Evolutionary conservation across 2,797 vertebrate species (phyloP).

Genomic region (Etheostoma nigrum): DNA sequence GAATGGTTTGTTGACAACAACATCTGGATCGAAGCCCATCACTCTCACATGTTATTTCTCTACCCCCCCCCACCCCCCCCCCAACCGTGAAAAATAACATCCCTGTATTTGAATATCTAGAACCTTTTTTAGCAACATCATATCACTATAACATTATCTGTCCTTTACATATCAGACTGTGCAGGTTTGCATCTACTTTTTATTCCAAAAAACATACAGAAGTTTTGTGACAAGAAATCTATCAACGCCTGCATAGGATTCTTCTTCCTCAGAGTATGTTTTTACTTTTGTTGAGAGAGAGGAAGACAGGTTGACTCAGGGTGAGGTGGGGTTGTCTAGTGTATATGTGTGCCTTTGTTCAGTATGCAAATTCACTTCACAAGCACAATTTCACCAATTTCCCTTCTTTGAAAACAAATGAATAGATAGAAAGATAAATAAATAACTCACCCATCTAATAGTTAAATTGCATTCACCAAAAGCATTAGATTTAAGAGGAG

Average conservation of each 20-base stretch:
- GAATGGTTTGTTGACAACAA: too few relatives aligned
- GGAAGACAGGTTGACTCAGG: slow-evolving; percentile 42
- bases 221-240: slow-evolving; percentile 4
- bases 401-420: slow-evolving; percentile 68
- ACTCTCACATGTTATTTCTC: too few relatives aligned
- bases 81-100: neutral
- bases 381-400: slow-evolving; percentile 51
- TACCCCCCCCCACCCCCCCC: too few relatives aligned
- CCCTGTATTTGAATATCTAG: neutral
- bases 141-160: neutral
- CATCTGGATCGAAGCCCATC: too few relatives aligned
- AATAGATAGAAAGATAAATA: slow-evolving; percentile 76
- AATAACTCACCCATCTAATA: slow-evolving; percentile 76
- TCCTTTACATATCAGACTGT: neutral
- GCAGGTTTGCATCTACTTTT: neutral
- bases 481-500: slow-evolving; percentile 76
- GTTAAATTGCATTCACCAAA: slow-evolving; percentile 72
- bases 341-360: slow-evolving; percentile 57
- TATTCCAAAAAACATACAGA: neutral
- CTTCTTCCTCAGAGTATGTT: slow-evolving; percentile 20
- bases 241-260: neutral
- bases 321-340: slow-evolving; percentile 15
- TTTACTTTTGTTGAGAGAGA: slow-evolving; percentile 19
- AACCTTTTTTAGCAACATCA: neutral
- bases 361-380: slow-evolving; percentile 65